Percentiles rank a stretch among this genome's conserved stretches.
Conservation (phyloP, 2,797 vertebrate genomes). For the Myotis vivesi region DNA sequence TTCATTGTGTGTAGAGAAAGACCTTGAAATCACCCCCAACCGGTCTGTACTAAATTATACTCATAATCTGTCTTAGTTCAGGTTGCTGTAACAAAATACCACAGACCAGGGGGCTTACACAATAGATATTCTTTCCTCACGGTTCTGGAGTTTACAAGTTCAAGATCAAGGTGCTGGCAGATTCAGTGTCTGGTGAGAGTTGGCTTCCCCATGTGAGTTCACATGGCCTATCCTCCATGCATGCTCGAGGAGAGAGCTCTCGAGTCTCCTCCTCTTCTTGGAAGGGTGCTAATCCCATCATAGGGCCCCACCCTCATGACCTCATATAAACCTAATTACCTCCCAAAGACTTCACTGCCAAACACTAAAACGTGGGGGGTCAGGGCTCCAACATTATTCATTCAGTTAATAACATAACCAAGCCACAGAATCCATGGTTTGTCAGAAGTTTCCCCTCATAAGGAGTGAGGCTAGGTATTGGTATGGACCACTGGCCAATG, state of each 20-base stretch:
- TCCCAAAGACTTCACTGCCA: background rate
- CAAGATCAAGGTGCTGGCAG: background rate
- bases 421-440: background rate
- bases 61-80: background rate
- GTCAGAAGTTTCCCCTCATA: background rate
- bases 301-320: background rate
- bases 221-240: background rate
- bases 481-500: background rate
- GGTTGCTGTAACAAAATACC: background rate
- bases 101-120: background rate
- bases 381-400: background rate
- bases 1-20: background rate
- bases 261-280: background rate
- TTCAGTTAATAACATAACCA: background rate
- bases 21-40: background rate
- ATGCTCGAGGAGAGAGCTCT: rapidly evolving
- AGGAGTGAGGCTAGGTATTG: background rate
- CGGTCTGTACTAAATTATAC: background rate
- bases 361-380: background rate
- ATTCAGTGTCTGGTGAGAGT: background rate
- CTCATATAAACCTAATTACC: background rate
- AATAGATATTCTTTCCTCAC: background rate
- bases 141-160: background rate
- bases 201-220: background rate
- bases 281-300: background rate